phyloP scores from a whole-genome alignment of 2,888 invertebrate genomes.

The Andrena fulva region DNA sequence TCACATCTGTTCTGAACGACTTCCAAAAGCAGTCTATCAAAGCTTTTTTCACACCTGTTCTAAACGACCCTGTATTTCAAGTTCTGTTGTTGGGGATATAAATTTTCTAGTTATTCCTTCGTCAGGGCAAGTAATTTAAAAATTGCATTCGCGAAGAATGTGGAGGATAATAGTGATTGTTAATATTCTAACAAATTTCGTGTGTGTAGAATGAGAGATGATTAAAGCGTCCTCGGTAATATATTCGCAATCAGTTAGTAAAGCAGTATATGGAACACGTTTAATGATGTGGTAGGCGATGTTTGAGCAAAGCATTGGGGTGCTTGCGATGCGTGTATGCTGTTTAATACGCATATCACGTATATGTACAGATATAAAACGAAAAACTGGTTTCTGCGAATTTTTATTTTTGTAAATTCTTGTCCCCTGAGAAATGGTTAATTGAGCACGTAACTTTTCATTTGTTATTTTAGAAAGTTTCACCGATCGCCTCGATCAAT shows the following conservation, averaged over 20 bases:
- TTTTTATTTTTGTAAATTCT: not conserved
- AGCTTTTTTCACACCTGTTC: not conserved
- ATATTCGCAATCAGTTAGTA: conserved; percentile 5
- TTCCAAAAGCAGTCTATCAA: too few species aligned
- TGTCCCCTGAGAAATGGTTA: not conserved
- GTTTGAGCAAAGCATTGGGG: not conserved
- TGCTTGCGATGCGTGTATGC: not conserved
- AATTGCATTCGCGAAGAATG: not conserved
- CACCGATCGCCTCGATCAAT: not conserved
- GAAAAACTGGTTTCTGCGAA: not conserved
- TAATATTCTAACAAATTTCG: not conserved
- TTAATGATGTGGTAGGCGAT: conserved; percentile 2
- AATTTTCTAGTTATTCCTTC: too few species aligned
- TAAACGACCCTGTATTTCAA: not conserved
- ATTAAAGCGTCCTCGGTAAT: not conserved
- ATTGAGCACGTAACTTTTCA: not conserved
- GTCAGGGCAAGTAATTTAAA: not conserved
- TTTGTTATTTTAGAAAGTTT: not conserved
- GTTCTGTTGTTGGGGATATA: too few species aligned
- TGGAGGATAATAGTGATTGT: not conserved
- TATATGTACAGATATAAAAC: not conserved
- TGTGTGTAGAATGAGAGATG: not conserved
- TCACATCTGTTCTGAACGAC: too few species aligned
- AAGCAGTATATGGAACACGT: not conserved
- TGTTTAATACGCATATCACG: not conserved